Percentiles rank a stretch among this genome's conserved stretches.
Evolutionary conservation across 2,113 vertebrate genomes (phyloP).

Genomic region (Channa argus): DNA sequence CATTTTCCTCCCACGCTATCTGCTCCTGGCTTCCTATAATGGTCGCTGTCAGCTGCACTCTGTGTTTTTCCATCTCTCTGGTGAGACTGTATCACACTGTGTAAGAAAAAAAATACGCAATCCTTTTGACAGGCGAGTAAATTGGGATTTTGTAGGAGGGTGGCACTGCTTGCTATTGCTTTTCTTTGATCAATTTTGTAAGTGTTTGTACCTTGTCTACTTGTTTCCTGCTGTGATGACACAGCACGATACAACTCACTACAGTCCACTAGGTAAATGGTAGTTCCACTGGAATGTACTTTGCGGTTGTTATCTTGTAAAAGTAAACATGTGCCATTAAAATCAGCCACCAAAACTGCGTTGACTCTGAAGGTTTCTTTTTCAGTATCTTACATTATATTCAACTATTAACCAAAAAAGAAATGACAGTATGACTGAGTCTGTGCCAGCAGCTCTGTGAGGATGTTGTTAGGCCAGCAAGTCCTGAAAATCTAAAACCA

Average conservation of each 20-base stretch:
- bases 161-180: conserved; percentile 8
- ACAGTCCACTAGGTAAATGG: neutral
- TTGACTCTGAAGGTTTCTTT: neutral
- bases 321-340: conserved; percentile 4
- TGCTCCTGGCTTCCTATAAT: conserved; percentile 42
- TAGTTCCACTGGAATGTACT: conserved; percentile 8
- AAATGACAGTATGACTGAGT: neutral
- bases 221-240: conserved; percentile 36
- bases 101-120: conserved; percentile 22
- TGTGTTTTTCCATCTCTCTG: conserved; percentile 2
- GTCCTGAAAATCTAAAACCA: no score
- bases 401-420: neutral
- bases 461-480: no score
- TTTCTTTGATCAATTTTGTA: conserved; percentile 23
- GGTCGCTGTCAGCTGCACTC: conserved; percentile 36
- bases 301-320: conserved; percentile 7
- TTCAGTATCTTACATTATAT: no score
- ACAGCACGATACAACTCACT: neutral
- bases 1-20: conserved; percentile 64
- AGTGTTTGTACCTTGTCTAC: conserved; percentile 26
- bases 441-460: no score
- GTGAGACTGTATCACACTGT: conserved; percentile 7
- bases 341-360: neutral
- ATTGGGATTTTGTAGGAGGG: conserved; percentile 28
- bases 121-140: conserved; percentile 29